A percentile compares a stretch with the other conserved stretches of the same genome.
These are phyloP conservation scores for Salvelinus sp. DNA, from an alignment of 2,113 vertebrate species.

Conservation along the genomic window DNA sequence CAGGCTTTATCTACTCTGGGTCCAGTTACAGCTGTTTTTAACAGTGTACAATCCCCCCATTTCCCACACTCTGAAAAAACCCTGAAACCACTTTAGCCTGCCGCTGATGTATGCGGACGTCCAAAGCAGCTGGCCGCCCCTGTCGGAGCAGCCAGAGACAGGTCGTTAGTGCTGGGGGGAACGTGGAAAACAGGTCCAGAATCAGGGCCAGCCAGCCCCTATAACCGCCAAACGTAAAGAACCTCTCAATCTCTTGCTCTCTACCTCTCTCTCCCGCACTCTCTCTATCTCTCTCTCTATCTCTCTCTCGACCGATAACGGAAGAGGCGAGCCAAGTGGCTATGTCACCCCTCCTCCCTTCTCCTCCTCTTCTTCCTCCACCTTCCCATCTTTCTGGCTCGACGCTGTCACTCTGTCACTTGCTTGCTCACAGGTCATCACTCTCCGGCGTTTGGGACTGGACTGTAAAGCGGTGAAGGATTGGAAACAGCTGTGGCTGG, in stretches of 20 bases:
- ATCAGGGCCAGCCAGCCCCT: constrained; percentile 49
- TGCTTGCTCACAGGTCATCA: constrained; percentile 63
- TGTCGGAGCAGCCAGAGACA: constrained; percentile 68
- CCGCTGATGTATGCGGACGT: constrained; percentile 65
- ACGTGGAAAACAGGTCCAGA: too few species aligned
- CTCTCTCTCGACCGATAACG: constrained; percentile 30
- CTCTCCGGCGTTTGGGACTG: constrained; percentile 52
- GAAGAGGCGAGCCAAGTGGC: constrained; percentile 9
- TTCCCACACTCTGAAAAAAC: constrained; percentile 58
- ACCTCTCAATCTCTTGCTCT: not conserved
- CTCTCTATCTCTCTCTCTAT: not conserved
- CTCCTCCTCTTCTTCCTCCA: constrained; percentile 23
- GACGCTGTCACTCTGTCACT: constrained; percentile 64
- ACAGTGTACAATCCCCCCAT: constrained; percentile 37
- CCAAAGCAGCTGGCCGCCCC: constrained; percentile 66
- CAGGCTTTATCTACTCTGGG: constrained; percentile 62
- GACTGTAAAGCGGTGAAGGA: constrained; percentile 52
- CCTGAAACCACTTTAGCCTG: constrained; percentile 65
- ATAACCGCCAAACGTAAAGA: constrained; percentile 58
- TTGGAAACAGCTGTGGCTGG: constrained; percentile 57
- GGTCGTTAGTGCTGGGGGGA: constrained; percentile 59
- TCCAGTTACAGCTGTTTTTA: constrained; percentile 65
- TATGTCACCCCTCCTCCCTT: constrained; percentile 18
- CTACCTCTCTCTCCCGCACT: too few species aligned
- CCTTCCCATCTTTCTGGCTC: constrained; percentile 42